These are phyloP conservation scores for Megaptera novaeangliae DNA, from an alignment of 2,113 vertebrate genomes.

Conservation along the genomic window DNA sequence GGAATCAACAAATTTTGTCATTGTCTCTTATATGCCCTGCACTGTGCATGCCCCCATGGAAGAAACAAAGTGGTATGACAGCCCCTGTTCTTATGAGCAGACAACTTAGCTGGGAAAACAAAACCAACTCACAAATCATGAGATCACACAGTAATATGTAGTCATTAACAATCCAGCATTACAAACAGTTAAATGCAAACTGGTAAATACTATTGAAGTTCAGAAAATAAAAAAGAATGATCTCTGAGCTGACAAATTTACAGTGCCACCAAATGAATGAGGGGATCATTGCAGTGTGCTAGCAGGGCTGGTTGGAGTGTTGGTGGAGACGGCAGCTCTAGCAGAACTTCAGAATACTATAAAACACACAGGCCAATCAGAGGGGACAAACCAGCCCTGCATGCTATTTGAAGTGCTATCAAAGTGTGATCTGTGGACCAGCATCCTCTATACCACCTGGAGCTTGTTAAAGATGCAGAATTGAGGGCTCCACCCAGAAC, in stretches of 20 bases:
- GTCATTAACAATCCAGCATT: not conserved
- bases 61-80: not conserved
- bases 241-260: not conserved
- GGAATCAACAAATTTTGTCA: not conserved
- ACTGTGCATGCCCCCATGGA: not conserved
- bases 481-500: not conserved
- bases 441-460: no score
- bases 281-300: rapidly evolving
- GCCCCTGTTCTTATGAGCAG: not conserved
- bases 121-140: not conserved
- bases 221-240: not conserved
- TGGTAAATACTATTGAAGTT: not conserved
- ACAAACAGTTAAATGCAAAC: not conserved
- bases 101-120: not conserved
- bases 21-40: not conserved
- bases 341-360: not conserved
- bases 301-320: rapidly evolving
- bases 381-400: rapidly evolving
- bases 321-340: not conserved
- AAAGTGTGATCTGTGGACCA: not conserved
- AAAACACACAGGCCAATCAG: rapidly evolving
- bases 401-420: not conserved
- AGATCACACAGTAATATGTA: not conserved
- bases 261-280: not conserved
- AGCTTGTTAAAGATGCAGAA: not conserved